Base-by-base conservation (phyloP, 2,113 vertebrate genomes). In the Cavia aperea region DNA sequence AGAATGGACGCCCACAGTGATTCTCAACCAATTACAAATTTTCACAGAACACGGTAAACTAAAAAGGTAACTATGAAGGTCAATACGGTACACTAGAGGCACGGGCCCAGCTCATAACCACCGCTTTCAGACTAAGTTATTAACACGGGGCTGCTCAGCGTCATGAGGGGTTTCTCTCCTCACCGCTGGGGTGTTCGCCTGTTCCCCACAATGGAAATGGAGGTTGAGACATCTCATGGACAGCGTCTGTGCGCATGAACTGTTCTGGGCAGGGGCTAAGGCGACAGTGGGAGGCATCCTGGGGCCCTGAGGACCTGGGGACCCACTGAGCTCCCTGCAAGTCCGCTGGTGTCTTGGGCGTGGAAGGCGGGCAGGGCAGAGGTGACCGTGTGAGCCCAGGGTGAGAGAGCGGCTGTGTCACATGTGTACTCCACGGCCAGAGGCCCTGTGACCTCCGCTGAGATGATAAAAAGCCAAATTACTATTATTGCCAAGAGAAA, bases 41-140 rank as follows among this genome's bases (percentile, higher is more conserved):
- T 98, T 98, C 98, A 98, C 98, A 98, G 97, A 98, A 98, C 98
- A 98, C 98, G 98, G 98, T 98, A 97, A 97, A 97, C 97, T 97
- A 97, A 97, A 97, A 98, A 97, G 98, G 97, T 98, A 97, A 98
- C 97, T 97, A 98, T 98, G 98, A 98, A 97, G 98, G 98, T 98
- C 98, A 98, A 98, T 98, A 98, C 98, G 98, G 98, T 98, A 98
- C 98, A 97, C 98, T 98, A 98, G 98, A 99, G 99, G 99, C 99
- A 99, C 99, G 98, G 98, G 97, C 98, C 98, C 97, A 97, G 98
- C 97, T 98, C 98, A 98, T 98, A 97, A 98, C 97, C 97, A 97
- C 94, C 95, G 89, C 93, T 66, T 95, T 97, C 97, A 97, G 97
- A 97, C 91, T 95, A 95, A 97, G 97, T 96, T 98, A 98, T 98